These are phyloP conservation scores for Protobothrops mucrosquamatus DNA, from an alignment of 2,113 vertebrate genomes.

Conservation along the genomic window DNA sequence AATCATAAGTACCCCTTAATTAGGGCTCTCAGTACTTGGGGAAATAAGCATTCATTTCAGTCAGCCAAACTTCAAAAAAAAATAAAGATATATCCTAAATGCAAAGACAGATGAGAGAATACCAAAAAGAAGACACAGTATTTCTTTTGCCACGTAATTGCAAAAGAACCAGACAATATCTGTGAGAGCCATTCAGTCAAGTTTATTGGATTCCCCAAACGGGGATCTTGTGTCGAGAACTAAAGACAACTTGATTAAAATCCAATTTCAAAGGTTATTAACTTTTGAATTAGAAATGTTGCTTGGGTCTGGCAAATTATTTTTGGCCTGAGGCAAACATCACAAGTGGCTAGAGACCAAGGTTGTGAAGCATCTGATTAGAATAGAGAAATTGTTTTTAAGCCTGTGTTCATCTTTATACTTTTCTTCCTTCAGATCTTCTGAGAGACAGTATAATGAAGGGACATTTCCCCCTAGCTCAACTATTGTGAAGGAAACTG, in stretches of 20 bases:
- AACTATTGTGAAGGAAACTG: constrained; percentile 14
- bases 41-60: background rate
- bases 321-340: constrained; percentile 47
- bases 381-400: background rate
- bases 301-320: constrained; percentile 50
- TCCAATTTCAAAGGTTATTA: constrained; percentile 70
- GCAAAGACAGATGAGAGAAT: background rate
- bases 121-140: background rate
- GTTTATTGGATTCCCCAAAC: constrained; percentile 55
- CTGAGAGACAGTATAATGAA: background rate
- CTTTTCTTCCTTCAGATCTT: background rate
- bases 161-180: background rate
- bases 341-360: constrained; percentile 37
- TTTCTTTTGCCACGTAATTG: background rate
- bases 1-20: background rate
- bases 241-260: constrained; percentile 67
- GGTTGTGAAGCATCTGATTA: constrained; percentile 31
- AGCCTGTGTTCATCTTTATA: background rate
- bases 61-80: background rate
- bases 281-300: constrained; percentile 64
- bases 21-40: background rate
- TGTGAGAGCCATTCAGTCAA: constrained; percentile 51
- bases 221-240: constrained; percentile 46
- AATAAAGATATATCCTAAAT: background rate
- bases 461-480: constrained; percentile 16